Percentiles rank a stretch among this genome's conserved stretches.
These are phyloP conservation scores for Troilus luridus DNA, from an alignment of 2,888 invertebrate genomes.

Conservation along the genomic window DNA sequence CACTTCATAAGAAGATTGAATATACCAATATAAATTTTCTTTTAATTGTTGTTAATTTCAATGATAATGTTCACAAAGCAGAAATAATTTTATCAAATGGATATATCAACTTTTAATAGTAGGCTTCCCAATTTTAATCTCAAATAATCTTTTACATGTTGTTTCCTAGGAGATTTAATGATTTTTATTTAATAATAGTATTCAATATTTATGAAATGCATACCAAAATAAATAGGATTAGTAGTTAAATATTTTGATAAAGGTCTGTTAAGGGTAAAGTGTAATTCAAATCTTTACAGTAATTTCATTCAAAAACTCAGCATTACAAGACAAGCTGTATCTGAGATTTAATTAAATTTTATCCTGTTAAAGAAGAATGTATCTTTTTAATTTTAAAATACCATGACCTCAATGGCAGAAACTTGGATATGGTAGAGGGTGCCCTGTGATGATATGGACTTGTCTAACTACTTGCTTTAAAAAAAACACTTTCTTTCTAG, in stretches of 20 bases:
- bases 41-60: background rate
- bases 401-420: background rate
- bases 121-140: no score
- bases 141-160: no score
- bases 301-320: background rate
- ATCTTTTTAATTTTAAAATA: slow-evolving; percentile 10
- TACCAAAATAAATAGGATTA: no score
- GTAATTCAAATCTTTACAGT: background rate
- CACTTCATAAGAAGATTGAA: background rate
- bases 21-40: no score
- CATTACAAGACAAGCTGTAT: background rate
- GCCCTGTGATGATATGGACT: background rate
- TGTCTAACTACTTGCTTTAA: background rate
- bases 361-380: background rate
- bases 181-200: no score
- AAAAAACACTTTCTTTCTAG: background rate
- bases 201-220: no score
- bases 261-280: no score
- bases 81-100: no score
- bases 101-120: no score
- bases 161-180: no score
- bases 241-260: no score
- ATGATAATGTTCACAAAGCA: no score
- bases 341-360: background rate
- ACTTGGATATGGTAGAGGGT: background rate